Evolutionary conservation across 2,888 invertebrate genomes (phyloP), one percentile per base, ranked within the genome.

Genomic region (Drosophila borealis): DNA sequence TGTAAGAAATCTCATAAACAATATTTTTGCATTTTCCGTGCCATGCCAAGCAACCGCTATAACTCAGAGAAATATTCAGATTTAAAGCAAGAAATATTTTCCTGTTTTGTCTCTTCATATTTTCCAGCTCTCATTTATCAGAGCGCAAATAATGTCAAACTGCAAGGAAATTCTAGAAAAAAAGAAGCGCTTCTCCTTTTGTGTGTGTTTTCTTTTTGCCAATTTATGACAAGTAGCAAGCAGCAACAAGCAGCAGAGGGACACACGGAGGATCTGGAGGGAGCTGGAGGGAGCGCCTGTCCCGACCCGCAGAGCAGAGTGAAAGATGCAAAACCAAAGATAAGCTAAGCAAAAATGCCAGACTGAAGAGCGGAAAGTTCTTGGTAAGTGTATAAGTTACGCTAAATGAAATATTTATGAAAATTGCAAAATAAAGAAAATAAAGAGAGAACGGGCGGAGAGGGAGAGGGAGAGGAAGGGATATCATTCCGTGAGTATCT

Each of bases 381-480:
- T 56, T 33, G 71, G 70, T 69, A 81, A 83, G 71, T 86, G 73
- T 80, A 72, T 82, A 82, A 73, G 70, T 74, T 73, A 73, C 72
- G 70, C 77, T 79, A 89, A 87, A 89, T 89, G 81, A 89, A 88
- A 89, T 88, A 87, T 87, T 84, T 85, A 86, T 86, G 89, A 78
- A 87, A 81, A 87, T 89, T 69, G 89, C 72, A 70, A 33, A 69
- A 62, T 64, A 70, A 45, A 61, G 14, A 64, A n/a, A 1, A 51
- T 6, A 14, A 4, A 6, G 46, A 49, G 8, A 45, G 21, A n/a
- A 6, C 34, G 3, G 4, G 9, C 4, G 8, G 19, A 2, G n/a
- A 10, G 33, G 17, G 11, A 17, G 49, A 13, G 29, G n/a, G 37
- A 39, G 46, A 29, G 13, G 2, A 2, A 9, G 29, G 17, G 17